Percentiles rank a stretch among this genome's conserved stretches.
Evolutionary conservation across 2,113 vertebrate genomes (phyloP).

Genomic region (Ciconia stormi): DNA sequence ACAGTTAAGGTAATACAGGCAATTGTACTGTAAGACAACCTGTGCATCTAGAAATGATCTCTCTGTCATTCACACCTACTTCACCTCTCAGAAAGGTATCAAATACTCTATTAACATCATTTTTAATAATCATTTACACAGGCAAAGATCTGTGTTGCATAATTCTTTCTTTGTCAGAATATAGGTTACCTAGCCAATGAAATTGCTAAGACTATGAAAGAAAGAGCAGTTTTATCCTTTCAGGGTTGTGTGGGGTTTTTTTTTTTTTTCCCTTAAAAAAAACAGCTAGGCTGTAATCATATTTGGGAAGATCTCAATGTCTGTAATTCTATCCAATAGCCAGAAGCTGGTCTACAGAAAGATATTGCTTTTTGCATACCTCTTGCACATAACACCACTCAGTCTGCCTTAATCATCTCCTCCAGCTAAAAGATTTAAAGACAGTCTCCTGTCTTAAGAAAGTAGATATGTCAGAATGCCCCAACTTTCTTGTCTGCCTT

Average conservation of each 20-base stretch:
- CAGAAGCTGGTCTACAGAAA: constrained; percentile 31
- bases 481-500: constrained; percentile 35
- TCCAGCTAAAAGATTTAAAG: constrained; percentile 56
- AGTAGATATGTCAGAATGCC: constrained; percentile 1
- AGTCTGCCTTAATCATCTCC: constrained; percentile 51
- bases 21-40: background rate
- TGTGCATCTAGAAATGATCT: background rate
- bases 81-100: constrained; percentile 12
- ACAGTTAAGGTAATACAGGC: background rate
- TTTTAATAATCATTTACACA: background rate
- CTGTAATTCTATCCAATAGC: constrained; percentile 41
- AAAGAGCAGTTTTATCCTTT: constrained; percentile 8
- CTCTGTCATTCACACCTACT: constrained; percentile 6
- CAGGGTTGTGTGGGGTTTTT: background rate
- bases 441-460: constrained; percentile 34
- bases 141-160: background rate
- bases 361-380: background rate
- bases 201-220: background rate
- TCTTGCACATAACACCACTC: background rate
- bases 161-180: constrained; percentile 19
- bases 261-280: background rate
- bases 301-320: constrained; percentile 9
- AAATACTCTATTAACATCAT: background rate
- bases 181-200: constrained; percentile 11
- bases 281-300: background rate